Base-by-base conservation (phyloP, 2,888 invertebrate species). In the Marronus borbonicus region DNA sequence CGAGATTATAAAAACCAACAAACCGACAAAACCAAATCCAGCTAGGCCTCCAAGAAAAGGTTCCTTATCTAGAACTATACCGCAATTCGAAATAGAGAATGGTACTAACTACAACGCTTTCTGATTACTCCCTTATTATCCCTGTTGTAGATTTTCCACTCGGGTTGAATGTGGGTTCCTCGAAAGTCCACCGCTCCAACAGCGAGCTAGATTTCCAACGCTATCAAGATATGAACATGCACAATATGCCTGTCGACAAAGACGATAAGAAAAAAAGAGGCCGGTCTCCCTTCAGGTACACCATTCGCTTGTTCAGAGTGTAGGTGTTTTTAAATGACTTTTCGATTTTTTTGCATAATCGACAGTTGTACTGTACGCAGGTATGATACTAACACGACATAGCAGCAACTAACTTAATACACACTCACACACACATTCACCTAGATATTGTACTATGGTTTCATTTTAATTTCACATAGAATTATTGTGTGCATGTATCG, bases 201-300 rank as follows among this genome's bases (percentile, higher is more conserved):
- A 95, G 95, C 82, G 96, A 95, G 81, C 90, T 94, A 1, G 95
- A 96, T 84, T 92, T 96, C 90, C 92, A 93, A 4, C 91, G 93
- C 12, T 93, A 93, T 85, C 92, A 93, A 58, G 91, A 93, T 8
- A 89, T 89, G 84, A 89, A 90, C 49, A 50, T 80, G 5, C 86
- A 86, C 14, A 83, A 8, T 58, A 12, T 20, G 82, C 84, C 80
- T 83, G 84, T 75, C 85, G 86, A 49, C 74, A 86, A 87, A 31
- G 84, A 83, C 3, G 87, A 88, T 64, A 94, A 95, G 86, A 94
- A 95, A 88, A 93, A 94, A 86, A 90, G 97, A 10, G 97, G 97
- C 75, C 92, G 97, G 81, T 97, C 97, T 55, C 97, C 98, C 20
- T 98, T 98, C 89, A 95, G 95, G 93, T 95, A 85, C 81, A 76